Evolutionary conservation across 2,888 invertebrate species (phyloP).

Genomic region (Drosophila affinis): DNA sequence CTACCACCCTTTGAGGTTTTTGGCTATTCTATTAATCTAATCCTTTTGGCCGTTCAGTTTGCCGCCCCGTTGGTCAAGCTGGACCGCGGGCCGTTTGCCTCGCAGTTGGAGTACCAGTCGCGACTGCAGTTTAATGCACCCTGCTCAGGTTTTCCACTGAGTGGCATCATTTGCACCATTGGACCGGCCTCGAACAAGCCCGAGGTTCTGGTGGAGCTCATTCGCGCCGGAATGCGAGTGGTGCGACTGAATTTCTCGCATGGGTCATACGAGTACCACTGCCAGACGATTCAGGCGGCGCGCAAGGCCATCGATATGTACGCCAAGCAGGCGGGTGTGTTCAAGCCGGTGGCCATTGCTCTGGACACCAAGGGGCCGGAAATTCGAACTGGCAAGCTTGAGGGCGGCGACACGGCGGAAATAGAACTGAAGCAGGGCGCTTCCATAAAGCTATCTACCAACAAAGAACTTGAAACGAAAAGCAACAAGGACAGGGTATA

Average conservation of each 20-base stretch:
- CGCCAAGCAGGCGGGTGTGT: slow-evolving; percentile 88
- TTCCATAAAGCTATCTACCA: slow-evolving; percentile 91
- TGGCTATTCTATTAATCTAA: background rate
- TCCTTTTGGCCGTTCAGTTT: background rate
- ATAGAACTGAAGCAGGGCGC: slow-evolving; percentile 94
- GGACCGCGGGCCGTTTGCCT: slow-evolving; percentile 67
- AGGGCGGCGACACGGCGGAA: slow-evolving; percentile 94
- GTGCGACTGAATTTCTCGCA: slow-evolving; percentile 98
- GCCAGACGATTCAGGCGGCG: slow-evolving; percentile 93
- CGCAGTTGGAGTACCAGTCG: slow-evolving; percentile 96
- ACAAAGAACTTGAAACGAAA: slow-evolving; percentile 89
- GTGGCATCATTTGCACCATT: slow-evolving; percentile 99
- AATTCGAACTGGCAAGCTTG: slow-evolving; percentile 96
- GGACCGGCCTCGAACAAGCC: slow-evolving; percentile 93
- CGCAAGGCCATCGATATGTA: slow-evolving; percentile 91
- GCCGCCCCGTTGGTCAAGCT: background rate
- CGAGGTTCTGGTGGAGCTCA: slow-evolving; percentile 93
- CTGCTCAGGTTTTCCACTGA: slow-evolving; percentile 92
- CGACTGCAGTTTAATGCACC: slow-evolving; percentile 95
- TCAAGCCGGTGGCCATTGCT: slow-evolving; percentile 94
- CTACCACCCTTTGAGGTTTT: no score
- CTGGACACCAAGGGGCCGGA: slow-evolving; percentile 99
- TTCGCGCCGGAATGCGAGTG: slow-evolving; percentile 97
- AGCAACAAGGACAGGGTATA: slow-evolving; percentile 89
- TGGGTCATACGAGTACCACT: slow-evolving; percentile 96